These are phyloP conservation scores for Echiichthys vipera DNA, from an alignment of 2,797 vertebrate species.

Conservation along the genomic window DNA sequence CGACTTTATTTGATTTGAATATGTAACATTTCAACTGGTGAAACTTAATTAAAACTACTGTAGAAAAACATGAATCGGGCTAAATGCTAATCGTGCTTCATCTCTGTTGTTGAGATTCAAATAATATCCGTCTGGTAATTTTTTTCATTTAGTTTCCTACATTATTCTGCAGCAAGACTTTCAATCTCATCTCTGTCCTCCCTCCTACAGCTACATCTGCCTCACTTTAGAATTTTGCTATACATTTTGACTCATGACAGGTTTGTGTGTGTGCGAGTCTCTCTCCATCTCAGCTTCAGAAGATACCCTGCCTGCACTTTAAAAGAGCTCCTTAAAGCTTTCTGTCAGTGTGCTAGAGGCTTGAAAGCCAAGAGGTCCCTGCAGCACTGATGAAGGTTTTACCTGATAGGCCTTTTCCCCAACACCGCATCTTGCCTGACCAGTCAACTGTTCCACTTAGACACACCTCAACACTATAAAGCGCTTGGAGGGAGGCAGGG, in stretches of 20 bases:
- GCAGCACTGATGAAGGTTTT: slow-evolving; percentile 47
- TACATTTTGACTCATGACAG: slow-evolving; percentile 38
- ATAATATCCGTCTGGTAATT: slow-evolving; percentile 24
- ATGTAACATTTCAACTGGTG: no score
- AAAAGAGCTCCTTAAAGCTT: slow-evolving; percentile 48
- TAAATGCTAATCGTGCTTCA: no score
- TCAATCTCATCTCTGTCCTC: slow-evolving; percentile 24
- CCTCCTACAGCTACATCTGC: slow-evolving; percentile 45
- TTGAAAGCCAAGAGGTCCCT: slow-evolving; percentile 60
- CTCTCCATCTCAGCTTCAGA: slow-evolving; percentile 43
- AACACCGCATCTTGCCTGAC: slow-evolving; percentile 40
- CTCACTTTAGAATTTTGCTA: slow-evolving; percentile 12
- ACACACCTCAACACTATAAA: slow-evolving; percentile 42
- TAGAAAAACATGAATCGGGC: no score
- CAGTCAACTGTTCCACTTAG: slow-evolving; percentile 53
- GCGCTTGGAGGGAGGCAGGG: neutral
- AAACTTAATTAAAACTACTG: no score
- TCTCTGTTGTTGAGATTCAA: neutral
- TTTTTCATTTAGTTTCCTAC: slow-evolving; percentile 17
- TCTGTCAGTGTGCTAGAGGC: slow-evolving; percentile 42
- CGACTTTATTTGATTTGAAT: no score
- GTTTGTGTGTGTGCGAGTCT: slow-evolving; percentile 7
- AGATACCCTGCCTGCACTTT: slow-evolving; percentile 43
- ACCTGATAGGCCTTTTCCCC: slow-evolving; percentile 46
- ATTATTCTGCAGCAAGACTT: slow-evolving; percentile 10